Base-by-base conservation (phyloP, 2,113 vertebrate genomes). In the Melanerpes formicivorus region DNA sequence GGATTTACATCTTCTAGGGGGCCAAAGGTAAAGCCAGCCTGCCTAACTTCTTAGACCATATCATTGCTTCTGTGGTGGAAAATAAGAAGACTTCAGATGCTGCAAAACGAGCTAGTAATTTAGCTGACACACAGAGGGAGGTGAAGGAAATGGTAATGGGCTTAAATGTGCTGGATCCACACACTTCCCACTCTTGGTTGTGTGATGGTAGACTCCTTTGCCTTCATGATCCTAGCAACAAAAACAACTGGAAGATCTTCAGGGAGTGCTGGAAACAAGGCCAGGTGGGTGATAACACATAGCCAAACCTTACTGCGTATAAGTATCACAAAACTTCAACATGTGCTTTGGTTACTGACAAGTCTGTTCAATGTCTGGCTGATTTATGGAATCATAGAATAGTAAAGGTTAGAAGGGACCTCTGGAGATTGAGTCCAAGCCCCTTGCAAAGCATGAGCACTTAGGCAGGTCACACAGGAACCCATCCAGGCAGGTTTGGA, bases 241-340 rank as follows among this genome's bases (percentile, higher is more conserved):
- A 98, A 97, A 99, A 99, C 97, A 99, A 99, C 96, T 99, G 99
- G 99, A 99, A 99, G 97, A 99, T 99, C 96, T 99, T 99, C 97
- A 98, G 99, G 85, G 99, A 99, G 90, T 99, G 99, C 97, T 99
- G 99, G 99, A 99, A 99, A 88, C 99, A 99, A 97, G 99, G 99
- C 87, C 99, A 99, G 98, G 99, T 99, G 96, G 96, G 97, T 66
- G 85, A 93, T 50, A 63, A 81, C 58, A 76, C 85, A 29, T 75
- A 65, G 52, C 40, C 7, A 83, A 40, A 27, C 15, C 11, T 70
- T 85, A 32, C 37, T 88, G 50, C 46, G 85, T 89, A 1, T 37
- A 63, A 70, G 19, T 65, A 29, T 78, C 50, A 22, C 72, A 52
- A 66, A 71, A 62, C 56, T 75, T 48, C 52, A 62, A 32, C 42